A percentile compares a stretch with the other conserved stretches of the same genome.
phyloP scores from a whole-genome alignment of 2,797 vertebrate genomes.

The Bradypus variegatus region DNA sequence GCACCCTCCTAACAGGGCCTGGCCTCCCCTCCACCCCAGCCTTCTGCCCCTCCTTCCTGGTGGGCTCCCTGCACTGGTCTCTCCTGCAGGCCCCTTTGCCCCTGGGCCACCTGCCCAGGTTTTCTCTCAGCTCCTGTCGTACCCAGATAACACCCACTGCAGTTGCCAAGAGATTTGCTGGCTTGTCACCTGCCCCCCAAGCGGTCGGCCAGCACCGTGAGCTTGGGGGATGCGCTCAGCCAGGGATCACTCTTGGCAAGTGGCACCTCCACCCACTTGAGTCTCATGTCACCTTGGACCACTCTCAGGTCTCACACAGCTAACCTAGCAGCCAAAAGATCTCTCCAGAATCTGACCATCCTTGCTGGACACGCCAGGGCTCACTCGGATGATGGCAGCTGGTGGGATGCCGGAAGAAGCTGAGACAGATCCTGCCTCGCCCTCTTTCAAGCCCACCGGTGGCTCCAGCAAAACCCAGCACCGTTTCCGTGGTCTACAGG shows the following conservation, averaged over 20 bases:
- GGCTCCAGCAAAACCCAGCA: background rate
- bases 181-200: background rate
- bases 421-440: too few relatives aligned
- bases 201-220: background rate
- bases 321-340: background rate
- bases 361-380: too few relatives aligned
- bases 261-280: accelerated
- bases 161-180: background rate
- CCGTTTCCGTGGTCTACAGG: background rate
- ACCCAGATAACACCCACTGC: background rate
- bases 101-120: background rate
- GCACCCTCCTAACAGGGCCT: background rate
- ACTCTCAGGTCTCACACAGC: background rate
- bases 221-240: background rate
- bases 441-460: background rate
- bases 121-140: background rate
- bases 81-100: background rate
- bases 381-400: too few relatives aligned
- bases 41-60: background rate
- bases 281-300: background rate
- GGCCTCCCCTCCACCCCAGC: background rate
- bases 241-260: too few relatives aligned
- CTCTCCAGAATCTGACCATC: background rate
- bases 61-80: background rate
- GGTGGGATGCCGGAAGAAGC: background rate